Base-by-base conservation (phyloP, 2,797 vertebrate genomes). In the Fundulus diaphanus region DNA sequence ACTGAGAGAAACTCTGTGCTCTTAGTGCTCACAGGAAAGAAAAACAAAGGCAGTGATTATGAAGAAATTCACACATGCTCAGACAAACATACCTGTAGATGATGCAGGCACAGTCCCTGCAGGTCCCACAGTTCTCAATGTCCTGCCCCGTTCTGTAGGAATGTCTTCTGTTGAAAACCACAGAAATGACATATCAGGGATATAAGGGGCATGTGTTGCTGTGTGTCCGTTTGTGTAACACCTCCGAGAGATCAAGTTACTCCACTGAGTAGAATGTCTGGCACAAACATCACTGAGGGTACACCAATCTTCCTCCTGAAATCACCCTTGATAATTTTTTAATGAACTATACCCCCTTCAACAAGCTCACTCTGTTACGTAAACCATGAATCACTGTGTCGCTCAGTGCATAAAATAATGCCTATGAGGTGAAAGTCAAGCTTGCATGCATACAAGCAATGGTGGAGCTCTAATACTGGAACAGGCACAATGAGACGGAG, bases 91-190 rank as follows among this genome's bases (percentile, higher is more conserved):
- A 97, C 96, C 96, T 97, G 94, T 97, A 97, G 93, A 97, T 97
- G 93, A 97, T 96, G 92, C 96, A 97, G 79, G 96, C 96, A 0
- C 96, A 97, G 93, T 97, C 96, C 82, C 96, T 96, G 93, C 96
- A 97, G 78, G 96, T 96, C 78, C 96, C 96, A 24, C 96, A 97
- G 95, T 97, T 96, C 90, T 96, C 95, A 24, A 96, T 96, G 92
- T 97, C 96, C 89, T 97, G 96, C 77, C 96, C 96, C 0, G 96
- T 97, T 56, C 95, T 90, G 92, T 97, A 97, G 0, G 95, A 96
- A 91, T 95, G 95, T 83, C 96, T 94, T 93, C 96, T 97, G 93
- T 87, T 86, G 85, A 89, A 78, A 93, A 91, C 90, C 85, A 90
- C 63, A 76, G 74, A 24, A 70, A 93, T 93, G 90, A 91, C 88